Evolutionary conservation across 1,140 invertebrate genomes (phyloP).

Genomic region (Oedothorax gibbosus): DNA sequence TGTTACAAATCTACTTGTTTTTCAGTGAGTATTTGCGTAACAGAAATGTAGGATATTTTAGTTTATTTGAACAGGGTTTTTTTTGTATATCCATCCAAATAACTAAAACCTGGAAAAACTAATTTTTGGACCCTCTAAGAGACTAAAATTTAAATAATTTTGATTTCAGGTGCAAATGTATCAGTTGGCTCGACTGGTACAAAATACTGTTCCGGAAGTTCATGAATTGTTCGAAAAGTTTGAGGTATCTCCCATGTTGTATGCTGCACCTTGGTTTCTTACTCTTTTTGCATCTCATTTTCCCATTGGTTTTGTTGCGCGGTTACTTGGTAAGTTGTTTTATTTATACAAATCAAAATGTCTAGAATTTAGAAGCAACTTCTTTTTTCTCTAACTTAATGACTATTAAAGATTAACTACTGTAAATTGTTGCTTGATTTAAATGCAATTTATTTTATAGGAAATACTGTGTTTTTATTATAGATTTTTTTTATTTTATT

Average conservation of each 20-base stretch:
- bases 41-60: too few relatives aligned
- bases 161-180: constrained; percentile 81
- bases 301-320: constrained; percentile 90
- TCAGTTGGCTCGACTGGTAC: constrained; percentile 89
- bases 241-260: constrained; percentile 92
- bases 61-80: too few relatives aligned
- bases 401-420: neutral
- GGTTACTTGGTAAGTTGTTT: constrained; percentile 83
- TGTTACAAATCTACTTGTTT: too few relatives aligned
- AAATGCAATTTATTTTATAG: neutral
- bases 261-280: constrained; percentile 95
- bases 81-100: too few relatives aligned
- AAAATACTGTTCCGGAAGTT: constrained; percentile 86
- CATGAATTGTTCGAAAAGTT: constrained; percentile 90
- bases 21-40: too few relatives aligned
- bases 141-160: neutral
- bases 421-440: too few relatives aligned
- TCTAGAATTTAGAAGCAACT: neutral
- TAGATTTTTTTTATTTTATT: neutral
- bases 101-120: neutral
- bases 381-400: neutral
- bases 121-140: neutral
- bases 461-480: neutral
- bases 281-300: constrained; percentile 97
- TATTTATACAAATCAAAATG: neutral